Evolutionary conservation across 2,113 vertebrate genomes (phyloP), one percentile per base, ranked within the genome.

Genomic region (Limanda limanda): DNA sequence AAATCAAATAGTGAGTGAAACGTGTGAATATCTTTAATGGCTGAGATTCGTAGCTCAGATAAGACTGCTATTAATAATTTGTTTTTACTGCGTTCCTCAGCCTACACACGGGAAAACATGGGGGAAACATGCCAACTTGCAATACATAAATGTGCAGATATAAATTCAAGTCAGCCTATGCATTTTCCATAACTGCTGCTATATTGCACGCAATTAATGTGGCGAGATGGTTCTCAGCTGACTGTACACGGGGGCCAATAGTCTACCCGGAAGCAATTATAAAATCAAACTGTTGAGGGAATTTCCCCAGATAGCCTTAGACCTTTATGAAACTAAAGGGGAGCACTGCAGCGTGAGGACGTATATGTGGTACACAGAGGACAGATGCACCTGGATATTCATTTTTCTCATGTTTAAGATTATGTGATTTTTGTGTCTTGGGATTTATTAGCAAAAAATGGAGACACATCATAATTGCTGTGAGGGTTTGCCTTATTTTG

Each of bases 191-290:
- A 72, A 64, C 59, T 56, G 77, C 73, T 65, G 59, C 70, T 80
- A 40, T 68, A 59, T 57, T 75, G 65, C 74, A 81, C 75, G 75
- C 80, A 76, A 83, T 89, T 91, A 87, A 87, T 81, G 77, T 59
- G 79, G 62, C 47, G 64, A 79, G 86, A 66, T 48, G 17, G 27
- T 68, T 3, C 40, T 78, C 71, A 70, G 85, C 77, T 65, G 76
- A 85, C 64, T 57, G 78, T 68, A 78, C 83, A 78, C 82, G 23
- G 20, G 68, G 81, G 83, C 69, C 70, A 70, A 76, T 83, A 71
- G 78, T 83, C 65, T 78, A 82, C 87, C 81, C 65, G 67, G 76
- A 83, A 85, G 87, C 90, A 91, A 92, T 92, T 92, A 92, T 85
- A 61, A 86, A 90, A 85, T 90, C 70, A 69, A 42, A 61, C 85